Base-by-base conservation (phyloP, 2,797 vertebrate species). In the Echiichthys vipera region DNA sequence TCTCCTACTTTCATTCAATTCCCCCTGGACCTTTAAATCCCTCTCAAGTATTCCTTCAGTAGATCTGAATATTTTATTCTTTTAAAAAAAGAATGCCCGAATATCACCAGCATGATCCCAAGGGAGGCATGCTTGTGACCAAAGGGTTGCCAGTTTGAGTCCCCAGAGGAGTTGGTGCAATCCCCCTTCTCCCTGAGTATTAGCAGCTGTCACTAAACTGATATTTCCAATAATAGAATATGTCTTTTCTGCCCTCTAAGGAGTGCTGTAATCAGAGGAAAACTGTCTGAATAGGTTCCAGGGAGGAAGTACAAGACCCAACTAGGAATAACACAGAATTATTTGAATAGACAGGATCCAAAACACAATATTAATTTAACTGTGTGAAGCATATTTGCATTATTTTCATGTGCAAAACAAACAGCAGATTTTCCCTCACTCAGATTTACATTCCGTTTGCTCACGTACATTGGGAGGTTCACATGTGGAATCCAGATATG, bases 391-490 rank as follows among this genome's bases (percentile, higher is more conserved):
- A 40, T 54, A 32, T 76, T 57, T 64, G 3, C 27, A 50, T 49
- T 51, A 45, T 45, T 76, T 57, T 24, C 45, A 58, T 18, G 7
- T 30, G 7, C 17, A 43, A 57, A 57, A 43, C 50, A 57, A 74
- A 7, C 18, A 7, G 37, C 15, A 42, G 55, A 42, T 37, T 45
- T 43, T 40, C 40, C 18, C 34, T 49, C 25, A 42, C n/a, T 24
- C 7, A 30, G 29, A 54, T 37, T 54, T 45, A 20, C 32, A 37
- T 71, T 12, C 20, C 1, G 10, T n/a, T 63, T 47, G 25, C 12
- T 39, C 22, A 22, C 4, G 5, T 24, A 2, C 18, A 32, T 29
- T 5, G 10, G 18, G 0, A 37, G 30, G 6, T 30, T 47, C 2
- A 5, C 27, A 30, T 54, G 20, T 20, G 12, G 22, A 22, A 36